These are phyloP conservation scores for cattle (Bos taurus) DNA, from an alignment of 2,113 vertebrate genomes.

Conservation along the genomic window DNA sequence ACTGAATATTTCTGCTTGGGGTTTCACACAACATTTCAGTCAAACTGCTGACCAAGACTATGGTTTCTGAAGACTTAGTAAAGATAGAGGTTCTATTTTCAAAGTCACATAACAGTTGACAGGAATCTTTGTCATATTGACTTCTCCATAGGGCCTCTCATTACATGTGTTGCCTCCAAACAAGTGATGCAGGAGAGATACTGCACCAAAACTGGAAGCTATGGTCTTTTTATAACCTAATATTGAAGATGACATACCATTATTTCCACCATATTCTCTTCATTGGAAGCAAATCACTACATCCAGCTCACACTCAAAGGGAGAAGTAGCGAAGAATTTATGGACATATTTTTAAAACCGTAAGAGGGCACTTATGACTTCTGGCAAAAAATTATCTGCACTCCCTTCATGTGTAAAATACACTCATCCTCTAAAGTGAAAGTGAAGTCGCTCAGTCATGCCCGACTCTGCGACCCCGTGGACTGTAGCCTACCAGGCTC, in stretches of 20 bases:
- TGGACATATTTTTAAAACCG: neutral
- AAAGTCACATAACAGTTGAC: neutral
- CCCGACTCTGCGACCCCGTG: no score
- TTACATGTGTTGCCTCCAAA: neutral
- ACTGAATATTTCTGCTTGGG: neutral
- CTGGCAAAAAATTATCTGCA: neutral
- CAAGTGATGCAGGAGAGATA: neutral
- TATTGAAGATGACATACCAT: neutral
- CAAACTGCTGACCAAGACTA: neutral
- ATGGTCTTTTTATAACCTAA: neutral
- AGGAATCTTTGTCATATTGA: neutral
- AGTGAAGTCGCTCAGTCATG: no score
- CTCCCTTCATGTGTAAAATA: neutral
- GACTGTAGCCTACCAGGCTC: no score
- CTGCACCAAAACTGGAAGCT: neutral
- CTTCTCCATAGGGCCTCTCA: neutral
- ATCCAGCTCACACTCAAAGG: neutral
- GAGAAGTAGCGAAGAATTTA: neutral
- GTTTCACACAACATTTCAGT: neutral
- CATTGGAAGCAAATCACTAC: neutral
- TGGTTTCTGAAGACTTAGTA: neutral
- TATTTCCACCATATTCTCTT: neutral
- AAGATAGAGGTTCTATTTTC: neutral
- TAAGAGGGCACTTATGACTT: neutral
- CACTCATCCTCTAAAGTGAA: neutral